Base-by-base conservation (phyloP, 2,888 invertebrate genomes). In the Agrotis clavis region DNA sequence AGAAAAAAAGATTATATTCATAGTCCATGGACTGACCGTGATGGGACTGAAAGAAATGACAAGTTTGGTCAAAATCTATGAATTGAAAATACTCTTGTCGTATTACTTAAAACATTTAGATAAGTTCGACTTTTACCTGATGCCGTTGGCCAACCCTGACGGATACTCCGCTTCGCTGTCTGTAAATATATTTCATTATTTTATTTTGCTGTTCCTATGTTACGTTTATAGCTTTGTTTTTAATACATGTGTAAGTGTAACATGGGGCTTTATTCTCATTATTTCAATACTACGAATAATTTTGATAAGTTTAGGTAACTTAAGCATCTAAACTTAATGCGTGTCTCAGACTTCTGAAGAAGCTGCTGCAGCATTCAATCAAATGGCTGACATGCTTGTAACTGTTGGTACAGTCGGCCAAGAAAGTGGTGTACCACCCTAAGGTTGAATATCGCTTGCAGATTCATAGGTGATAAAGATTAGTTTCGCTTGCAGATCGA, bases 101-200 rank as follows among this genome's bases (percentile, higher is more conserved):
- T 91, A 89, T 78, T 95, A 95, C 77, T 77, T 92, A 2, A 71
- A 74, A 0, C 90, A 94, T 89, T 87, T 95, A 79, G 90, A 94
- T 53, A 90, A 92, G 59, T 96, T 95, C 68, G 95, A 96, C 69
- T 93, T 96, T 87, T 95, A 88, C 81, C 45, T 95, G 18, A 91
- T 96, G 73, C 95, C 96, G 0, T 78, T 95, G 86, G 95, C 93
- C 0, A 96, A 96, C 86, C 96, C 96, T 13, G 96, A 96, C 74
- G 95, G 95, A 0, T 83, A 70, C 83, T 25, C 73, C n/a, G 57
- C 62, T 53, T 19, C 53, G 0, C 7, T 50, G 59, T 13, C 48
- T 61, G 70, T 77, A 64, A 80, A 70, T 74, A 73, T 78, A 41
- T 61, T 50, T 47, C 0, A 0, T 63, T 68, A 45, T 45, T 68